Base-by-base conservation (phyloP, 2,113 vertebrate genomes). In the Gymnorhina tibicen region DNA sequence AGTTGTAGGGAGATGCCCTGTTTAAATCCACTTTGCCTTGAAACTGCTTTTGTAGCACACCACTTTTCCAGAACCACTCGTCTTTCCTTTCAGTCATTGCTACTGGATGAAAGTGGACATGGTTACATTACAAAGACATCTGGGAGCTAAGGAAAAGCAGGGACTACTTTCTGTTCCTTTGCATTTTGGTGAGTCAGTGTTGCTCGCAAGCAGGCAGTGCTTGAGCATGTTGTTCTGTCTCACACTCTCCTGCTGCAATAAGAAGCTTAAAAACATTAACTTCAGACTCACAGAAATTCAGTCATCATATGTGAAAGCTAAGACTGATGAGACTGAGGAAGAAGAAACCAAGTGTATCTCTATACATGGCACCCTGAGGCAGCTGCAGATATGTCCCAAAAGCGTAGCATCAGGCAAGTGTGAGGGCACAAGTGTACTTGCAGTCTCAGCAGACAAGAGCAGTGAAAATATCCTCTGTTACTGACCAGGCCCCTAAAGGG, bases 351-450 rank as follows among this genome's bases (percentile, higher is more conserved):
- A 11, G 4, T 42, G 3, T 64, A 24, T 49, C 30, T 69, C 18
- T 46, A 3, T 22, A 41, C 13, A 9, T 26, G 26, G 19, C 15
- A 22, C 22, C 4, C 39, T 27, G 20, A 74, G 41, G 22, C 15
- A 62, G 11, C 27, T 74, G 33, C 14, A 83, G 33, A 32, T 76
- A 24, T 11, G 26, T 39, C 30, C 8, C 37, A 73, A 59, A 64
- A 11, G 4, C 0, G 0, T 35, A 32, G 33, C 13, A 20, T 17
- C 2, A 6, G 17, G 9, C 4, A 55, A 47, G 18, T 26, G 22
- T 20, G 27, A 49, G 27, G 35, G n/a, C 15, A 41, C 7, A 68
- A 32, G 5, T 12, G 24, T 44, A 50, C 5, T 1, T 16, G 15
- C 8, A 39, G 37, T 37, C 16, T 76, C 44, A 77, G 39, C 41